Conservation (phyloP, 2,797 vertebrate genomes). For the Mionectes olivaceus region DNA sequence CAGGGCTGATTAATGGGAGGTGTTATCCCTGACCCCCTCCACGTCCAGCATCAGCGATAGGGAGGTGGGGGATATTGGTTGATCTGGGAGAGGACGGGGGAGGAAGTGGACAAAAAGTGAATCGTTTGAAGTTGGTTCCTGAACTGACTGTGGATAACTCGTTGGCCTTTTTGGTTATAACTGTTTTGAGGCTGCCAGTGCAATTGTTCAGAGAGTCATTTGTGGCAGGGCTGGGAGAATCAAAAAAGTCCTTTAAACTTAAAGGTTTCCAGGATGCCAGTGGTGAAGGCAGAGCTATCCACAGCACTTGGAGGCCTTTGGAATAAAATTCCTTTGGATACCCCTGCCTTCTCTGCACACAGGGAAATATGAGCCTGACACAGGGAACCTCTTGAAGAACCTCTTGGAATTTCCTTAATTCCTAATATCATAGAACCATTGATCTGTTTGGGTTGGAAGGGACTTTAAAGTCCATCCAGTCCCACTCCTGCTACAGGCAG, state of each 20-base stretch:
- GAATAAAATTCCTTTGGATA: neutral
- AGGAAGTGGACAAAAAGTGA: neutral
- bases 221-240: accelerated
- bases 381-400: neutral
- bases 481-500: neutral
- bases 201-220: neutral
- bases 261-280: neutral
- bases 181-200: neutral
- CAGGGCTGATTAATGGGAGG: neutral
- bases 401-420: neutral
- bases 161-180: accelerated
- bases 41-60: neutral
- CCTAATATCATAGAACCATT: neutral
- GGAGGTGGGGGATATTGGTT: neutral
- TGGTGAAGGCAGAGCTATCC: neutral
- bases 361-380: neutral
- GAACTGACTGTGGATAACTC: neutral
- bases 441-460: neutral
- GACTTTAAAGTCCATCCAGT: neutral
- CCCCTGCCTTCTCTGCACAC: neutral
- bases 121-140: neutral
- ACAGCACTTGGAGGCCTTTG: neutral
- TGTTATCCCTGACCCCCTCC: constrained; percentile 30
- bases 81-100: neutral
- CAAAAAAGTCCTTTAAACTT: accelerated